Evolutionary conservation across 2,113 vertebrate species (phyloP), one percentile per base, ranked within the genome.

Genomic region (Thalassarche chlororhynchos): DNA sequence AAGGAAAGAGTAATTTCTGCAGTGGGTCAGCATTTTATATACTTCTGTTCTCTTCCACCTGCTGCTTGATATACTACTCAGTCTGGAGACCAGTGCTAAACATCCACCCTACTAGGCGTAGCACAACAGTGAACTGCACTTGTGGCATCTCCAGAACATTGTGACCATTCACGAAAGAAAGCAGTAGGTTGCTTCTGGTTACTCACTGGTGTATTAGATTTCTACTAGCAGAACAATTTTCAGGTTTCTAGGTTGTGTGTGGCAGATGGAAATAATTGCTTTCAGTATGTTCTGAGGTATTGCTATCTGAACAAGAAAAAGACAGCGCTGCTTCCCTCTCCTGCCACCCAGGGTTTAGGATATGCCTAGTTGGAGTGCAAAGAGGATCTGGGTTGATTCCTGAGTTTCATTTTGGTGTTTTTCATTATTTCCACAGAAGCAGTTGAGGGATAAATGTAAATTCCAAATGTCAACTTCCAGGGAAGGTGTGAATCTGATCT

Each of bases 111-210:
- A 98, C 98, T 98, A 98, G 97, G 91, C 81, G 38, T 5, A 96
- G 96, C 95, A 93, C 98, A 98, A 98, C 98, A 98, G 98, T 93
- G 97, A 98, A 97, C 96, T 98, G 94, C 96, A 96, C 88, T 77
- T 83, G 71, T 71, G 76, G 87, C 95, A 95, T 84, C 93, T 91
- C 96, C 95, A 96, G 84, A 97, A 91, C 90, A 61, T 77, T 97
- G 92, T 93, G 97, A 97, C 96, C 91, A 88, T 79, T 97, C 92
- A 74, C 29, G 80, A 97, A 95, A 91, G 95, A 94, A 97, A 97
- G 82, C 96, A 94, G 89, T 96, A 93, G 93, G 77, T 97, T 94
- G 94, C 87, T 96, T 95, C 95, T 97, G 93, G 58, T 97, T 98
- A 93, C 96, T 95, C 21, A 79, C 71, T 96, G 94, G 40, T 85